phyloP scores from a whole-genome alignment of 2,113 vertebrate species.

The Melanostigma gelatinosum region DNA sequence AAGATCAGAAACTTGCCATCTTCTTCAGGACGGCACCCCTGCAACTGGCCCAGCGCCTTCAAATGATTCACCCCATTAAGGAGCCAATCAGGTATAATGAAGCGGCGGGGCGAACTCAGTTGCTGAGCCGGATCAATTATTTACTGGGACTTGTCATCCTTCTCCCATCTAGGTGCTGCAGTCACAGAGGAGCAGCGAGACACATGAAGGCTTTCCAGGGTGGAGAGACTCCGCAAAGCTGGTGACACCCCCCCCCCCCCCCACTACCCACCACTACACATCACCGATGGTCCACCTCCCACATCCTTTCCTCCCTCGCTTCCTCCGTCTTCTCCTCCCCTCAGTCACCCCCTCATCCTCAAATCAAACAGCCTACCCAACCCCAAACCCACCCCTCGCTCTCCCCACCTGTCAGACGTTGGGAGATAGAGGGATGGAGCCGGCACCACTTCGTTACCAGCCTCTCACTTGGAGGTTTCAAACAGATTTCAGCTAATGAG shows the following conservation, averaged over 20 bases:
- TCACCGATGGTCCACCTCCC: conserved; percentile 68
- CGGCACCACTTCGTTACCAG: conserved; percentile 78
- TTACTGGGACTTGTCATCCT: conserved; percentile 81
- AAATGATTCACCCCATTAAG: conserved; percentile 79
- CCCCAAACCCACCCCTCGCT: conserved; percentile 45
- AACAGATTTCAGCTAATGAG: conserved; percentile 99
- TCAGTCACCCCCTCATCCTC: conserved; percentile 59
- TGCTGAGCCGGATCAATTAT: conserved; percentile 80
- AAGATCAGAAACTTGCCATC: conserved; percentile 48
- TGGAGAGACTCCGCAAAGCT: conserved; percentile 62
- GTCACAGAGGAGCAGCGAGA: conserved; percentile 57
- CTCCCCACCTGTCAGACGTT: conserved; percentile 78
- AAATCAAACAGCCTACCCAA: conserved; percentile 69
- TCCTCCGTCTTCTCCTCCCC: conserved; percentile 38
- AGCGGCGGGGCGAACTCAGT: conserved; percentile 61
- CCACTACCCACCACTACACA: conserved; percentile 33
- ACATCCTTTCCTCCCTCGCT: conserved; percentile 54
- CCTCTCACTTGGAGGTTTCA: conserved; percentile 86
- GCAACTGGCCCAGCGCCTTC: conserved; percentile 40
- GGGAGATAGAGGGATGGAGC: conserved; percentile 74
- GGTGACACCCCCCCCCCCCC: conserved; percentile 64
- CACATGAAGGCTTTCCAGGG: conserved; percentile 78
- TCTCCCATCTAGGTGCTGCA: conserved; percentile 59
- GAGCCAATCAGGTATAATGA: conserved; percentile 81
- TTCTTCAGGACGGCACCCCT: conserved; percentile 61